Conservation (phyloP, 35 echinoderm and acorn worm species). For the Chiridota heheva region DNA sequence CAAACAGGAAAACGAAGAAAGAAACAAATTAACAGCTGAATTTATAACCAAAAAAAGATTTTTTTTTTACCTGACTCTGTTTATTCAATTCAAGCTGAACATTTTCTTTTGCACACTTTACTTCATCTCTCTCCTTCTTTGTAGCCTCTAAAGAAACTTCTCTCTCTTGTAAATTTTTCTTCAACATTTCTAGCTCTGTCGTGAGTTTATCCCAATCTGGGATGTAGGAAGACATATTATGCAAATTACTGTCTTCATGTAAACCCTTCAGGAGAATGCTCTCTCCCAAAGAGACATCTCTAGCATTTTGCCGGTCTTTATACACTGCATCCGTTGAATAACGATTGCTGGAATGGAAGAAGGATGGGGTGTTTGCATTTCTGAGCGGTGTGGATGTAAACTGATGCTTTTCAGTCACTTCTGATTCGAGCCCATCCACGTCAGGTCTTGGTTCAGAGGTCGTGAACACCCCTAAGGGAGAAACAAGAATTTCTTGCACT, state of each 20-base stretch:
- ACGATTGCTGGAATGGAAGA: constrained; percentile 75
- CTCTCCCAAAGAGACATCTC: constrained; percentile 32
- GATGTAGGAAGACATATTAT: not conserved
- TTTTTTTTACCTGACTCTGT: constrained; percentile 72
- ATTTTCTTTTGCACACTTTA: constrained; percentile 41
- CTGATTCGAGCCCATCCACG: constrained; percentile 50
- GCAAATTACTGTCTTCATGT: constrained; percentile 3
- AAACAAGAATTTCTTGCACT: too few relatives aligned
- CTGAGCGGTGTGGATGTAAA: not conserved
- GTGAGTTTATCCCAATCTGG: constrained; percentile 1
- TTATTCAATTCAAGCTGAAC: constrained; percentile 48
- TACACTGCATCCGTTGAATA: constrained; percentile 88
- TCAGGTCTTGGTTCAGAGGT: constrained; percentile 54
- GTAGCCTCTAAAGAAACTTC: not conserved
- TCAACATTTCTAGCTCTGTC: constrained; percentile 27
- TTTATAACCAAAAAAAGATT: too few relatives aligned
- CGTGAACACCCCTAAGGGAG: constrained; percentile 54
- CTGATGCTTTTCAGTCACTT: not conserved
- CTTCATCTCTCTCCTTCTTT: constrained; percentile 32
- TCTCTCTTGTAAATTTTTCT: constrained; percentile 35
- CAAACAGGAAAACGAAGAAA: too few relatives aligned
- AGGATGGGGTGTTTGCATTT: constrained; percentile 21
- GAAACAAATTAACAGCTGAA: too few relatives aligned
- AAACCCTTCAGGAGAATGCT: constrained; percentile 3
- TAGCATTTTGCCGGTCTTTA: constrained; percentile 56